Evolutionary conservation across 2,888 invertebrate genomes (phyloP), one percentile per base, ranked within the genome.

Genomic region (Drosophila crucigera): DNA sequence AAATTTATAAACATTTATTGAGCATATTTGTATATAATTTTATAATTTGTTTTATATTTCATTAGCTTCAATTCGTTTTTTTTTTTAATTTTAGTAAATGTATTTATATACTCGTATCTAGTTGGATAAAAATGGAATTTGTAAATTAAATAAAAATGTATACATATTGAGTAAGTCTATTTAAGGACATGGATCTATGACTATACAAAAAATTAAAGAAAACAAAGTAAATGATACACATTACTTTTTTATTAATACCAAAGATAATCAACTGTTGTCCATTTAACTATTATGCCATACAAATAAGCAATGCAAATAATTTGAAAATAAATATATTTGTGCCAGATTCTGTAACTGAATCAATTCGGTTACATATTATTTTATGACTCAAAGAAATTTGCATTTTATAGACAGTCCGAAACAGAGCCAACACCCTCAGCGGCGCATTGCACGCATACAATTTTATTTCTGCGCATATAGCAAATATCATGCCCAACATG

Each of bases 301-400:
- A 75, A 71, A 65, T 65, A 74, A 62, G 80, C 63, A 79, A 30
- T 79, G 50, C 60, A 54, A 78, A 79, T 68, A 16, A 28, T 31
- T 31, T 53, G 2, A 49, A 64, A 50, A 58, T 49, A 49, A 43
- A 52, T 30, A 22, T 35, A 37, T 43, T 59, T 39, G 47, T 54
- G 55, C 39, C 30, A 49, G 30, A 60, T 56, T 50, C 49, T 41
- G 14, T 16, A 68, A 37, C 68, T 37, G 67, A 68, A 69, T 69
- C 54, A 59, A 70, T 68, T 67, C 70, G 50, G 60, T 61, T 67
- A 67, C 49, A 73, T 68, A 71, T 69, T 69, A 70, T 66, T 84
- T 76, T 81, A 81, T 84, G 90, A 87, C 82, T 87, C 82, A 89
- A 74, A 56, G 77, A 73, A 68, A 84, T 84, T 84, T 50, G 71